Percentiles rank a stretch among this genome's conserved stretches.
Conservation (phyloP, 2,888 invertebrate genomes). For the Blomia tropicalis region DNA sequence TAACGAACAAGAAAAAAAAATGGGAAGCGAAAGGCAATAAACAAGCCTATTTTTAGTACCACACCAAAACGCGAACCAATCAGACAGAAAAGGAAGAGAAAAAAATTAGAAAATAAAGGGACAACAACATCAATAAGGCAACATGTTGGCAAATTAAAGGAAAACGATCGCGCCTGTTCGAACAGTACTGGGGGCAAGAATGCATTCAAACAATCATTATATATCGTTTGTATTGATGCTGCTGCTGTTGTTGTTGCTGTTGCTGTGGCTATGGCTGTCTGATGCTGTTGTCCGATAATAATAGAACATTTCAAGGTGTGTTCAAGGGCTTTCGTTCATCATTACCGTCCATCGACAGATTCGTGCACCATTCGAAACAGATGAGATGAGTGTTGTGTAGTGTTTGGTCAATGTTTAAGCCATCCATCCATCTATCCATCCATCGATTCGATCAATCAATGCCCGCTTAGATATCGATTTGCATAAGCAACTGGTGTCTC, state of each 20-base stretch:
- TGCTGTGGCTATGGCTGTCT: not conserved
- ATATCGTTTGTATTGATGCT: too few species aligned
- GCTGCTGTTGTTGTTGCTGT: too few species aligned
- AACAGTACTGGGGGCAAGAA: conserved; percentile 1
- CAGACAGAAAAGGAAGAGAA: too few species aligned
- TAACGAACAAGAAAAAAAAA: too few species aligned
- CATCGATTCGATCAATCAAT: conserved; percentile 10
- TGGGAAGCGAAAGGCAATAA: not conserved
- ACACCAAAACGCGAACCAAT: too few species aligned
- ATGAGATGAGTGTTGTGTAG: not conserved
- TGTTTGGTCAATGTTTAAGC: too few species aligned
- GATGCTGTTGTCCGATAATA: conserved; percentile 3
- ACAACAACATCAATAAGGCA: conserved; percentile 1
- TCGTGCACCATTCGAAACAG: not conserved
- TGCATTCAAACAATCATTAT: too few species aligned
- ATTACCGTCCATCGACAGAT: conserved; percentile 14
- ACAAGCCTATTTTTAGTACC: conserved; percentile 12
- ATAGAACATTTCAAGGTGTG: conserved; percentile 13
- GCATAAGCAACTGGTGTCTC: conserved; percentile 14
- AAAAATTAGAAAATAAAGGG: too few species aligned
- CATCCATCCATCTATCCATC: conserved; percentile 1
- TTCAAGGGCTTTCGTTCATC: conserved; percentile 11
- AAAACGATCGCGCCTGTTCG: not conserved
- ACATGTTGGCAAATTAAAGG: conserved; percentile 7
- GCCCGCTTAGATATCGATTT: conserved; percentile 13